Evolutionary conservation across 1,140 invertebrate species (phyloP), one percentile per base, ranked within the genome.

Genomic region (Apolygus lucorum): DNA sequence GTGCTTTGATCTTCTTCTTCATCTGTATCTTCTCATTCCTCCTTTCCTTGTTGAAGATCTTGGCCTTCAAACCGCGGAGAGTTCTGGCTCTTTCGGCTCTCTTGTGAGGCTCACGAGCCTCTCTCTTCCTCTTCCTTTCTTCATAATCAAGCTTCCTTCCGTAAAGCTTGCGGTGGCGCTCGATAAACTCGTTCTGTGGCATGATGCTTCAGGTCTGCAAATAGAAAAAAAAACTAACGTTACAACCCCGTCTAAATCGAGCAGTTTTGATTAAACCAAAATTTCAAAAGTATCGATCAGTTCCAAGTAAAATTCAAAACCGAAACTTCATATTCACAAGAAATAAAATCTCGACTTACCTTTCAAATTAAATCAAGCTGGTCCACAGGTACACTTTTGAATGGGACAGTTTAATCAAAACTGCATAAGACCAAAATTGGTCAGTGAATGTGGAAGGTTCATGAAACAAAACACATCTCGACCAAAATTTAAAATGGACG

Each of bases 131-230:
- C 78, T 96, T 96, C 69, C 92, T 84, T 79, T 99, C 97, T 81
- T 99, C 92, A 87, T 99, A 95, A 84, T 99, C 96, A 66, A 99
- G 84, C 65, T 97, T 87, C 71, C 92, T 85, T 75, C 98, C 98
- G 84, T 98, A 90, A 1, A 98, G 85, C 79, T 99, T 99, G 75
- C 91, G 87, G 79, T 96, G 93, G 65, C 97, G 86, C 76, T 99
- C 98, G 81, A 99, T 99, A 81, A 99, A 96, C 80, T 99, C 97
- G 87, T 99, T 99, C 83, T 99, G 98, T 75, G 98, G 97, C 98
- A 97, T 97, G 75, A 76, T 89, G 77, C 13, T 11, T 59, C 22
- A 59, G 4, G 4, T 21, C 22, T 8, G 22, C 8, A 59, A 14
- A 4, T 11, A 59, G 22, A 59, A 59, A 59, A 11, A 11, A 59